A percentile compares a stretch with the other conserved stretches of the same genome.
These are phyloP conservation scores for Gymnopithys bicolor DNA, from an alignment of 2,797 vertebrate species.

Conservation along the genomic window DNA sequence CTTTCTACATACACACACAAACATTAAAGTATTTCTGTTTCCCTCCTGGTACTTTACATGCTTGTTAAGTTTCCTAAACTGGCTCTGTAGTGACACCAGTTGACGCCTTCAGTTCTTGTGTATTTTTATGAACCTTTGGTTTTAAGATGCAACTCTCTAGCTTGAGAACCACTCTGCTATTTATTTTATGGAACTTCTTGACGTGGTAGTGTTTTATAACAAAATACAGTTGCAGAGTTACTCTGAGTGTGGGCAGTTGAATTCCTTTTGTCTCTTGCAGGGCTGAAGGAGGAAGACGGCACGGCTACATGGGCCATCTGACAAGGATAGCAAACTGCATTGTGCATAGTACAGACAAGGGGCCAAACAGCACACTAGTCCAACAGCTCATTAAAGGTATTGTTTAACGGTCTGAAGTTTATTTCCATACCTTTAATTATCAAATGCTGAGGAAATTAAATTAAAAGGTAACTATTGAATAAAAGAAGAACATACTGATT, in stretches of 20 bases:
- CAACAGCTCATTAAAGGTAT: constrained; percentile 92
- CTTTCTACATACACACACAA: background rate
- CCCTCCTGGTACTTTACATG: background rate
- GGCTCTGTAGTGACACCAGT: background rate
- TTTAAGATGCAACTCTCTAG: background rate
- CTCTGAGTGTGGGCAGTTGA: background rate
- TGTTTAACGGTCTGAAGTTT: background rate
- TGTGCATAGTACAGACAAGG: constrained; percentile 95
- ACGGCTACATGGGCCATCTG: constrained; percentile 98
- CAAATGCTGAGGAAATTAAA: background rate
- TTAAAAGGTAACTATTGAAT: background rate
- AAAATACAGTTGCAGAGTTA: accelerated
- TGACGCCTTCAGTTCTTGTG: background rate
- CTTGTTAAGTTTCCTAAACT: background rate
- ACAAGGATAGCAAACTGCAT: constrained; percentile 98
- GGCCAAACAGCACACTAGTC: constrained; percentile 88
- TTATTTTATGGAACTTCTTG: background rate
- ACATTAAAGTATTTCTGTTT: background rate
- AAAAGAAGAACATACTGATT: background rate
- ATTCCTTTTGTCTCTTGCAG: constrained; percentile 73
- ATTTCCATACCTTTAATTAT: background rate
- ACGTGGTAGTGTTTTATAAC: background rate
- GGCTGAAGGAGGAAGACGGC: constrained; percentile 90
- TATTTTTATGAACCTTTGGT: background rate
- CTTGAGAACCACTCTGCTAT: background rate